A percentile compares a stretch with the other conserved stretches of the same genome.
Evolutionary conservation across 2,113 vertebrate genomes (phyloP).

Genomic region (Mesoclemmys tuberculata): DNA sequence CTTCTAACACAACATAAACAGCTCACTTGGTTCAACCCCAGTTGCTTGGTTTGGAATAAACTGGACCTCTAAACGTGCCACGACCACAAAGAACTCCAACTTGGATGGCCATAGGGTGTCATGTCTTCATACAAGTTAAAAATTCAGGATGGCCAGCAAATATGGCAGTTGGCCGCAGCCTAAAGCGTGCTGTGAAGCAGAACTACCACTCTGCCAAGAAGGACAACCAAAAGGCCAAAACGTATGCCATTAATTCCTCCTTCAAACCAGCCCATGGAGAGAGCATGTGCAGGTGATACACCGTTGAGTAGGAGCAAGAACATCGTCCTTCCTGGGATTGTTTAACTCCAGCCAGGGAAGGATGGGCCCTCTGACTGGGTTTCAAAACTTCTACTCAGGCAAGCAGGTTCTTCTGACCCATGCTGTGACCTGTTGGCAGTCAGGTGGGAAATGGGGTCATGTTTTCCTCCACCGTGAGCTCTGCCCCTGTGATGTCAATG

Average conservation of each 20-base stretch:
- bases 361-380: background rate
- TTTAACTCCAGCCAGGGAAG: background rate
- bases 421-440: background rate
- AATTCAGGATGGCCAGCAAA: background rate
- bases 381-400: background rate
- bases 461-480: background rate
- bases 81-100: background rate
- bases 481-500: background rate
- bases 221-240: background rate
- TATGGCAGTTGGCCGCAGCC: background rate
- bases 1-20: background rate
- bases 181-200: background rate
- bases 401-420: background rate
- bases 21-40: background rate
- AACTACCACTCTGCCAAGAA: background rate
- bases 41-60: background rate
- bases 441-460: background rate
- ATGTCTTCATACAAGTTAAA: background rate
- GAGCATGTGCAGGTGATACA: background rate
- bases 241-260: background rate
- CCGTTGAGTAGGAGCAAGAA: background rate
- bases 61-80: background rate
- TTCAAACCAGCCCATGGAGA: background rate
- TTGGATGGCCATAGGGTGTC: background rate
- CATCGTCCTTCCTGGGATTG: background rate